phyloP scores from a whole-genome alignment of 2,797 vertebrate species.

The Spinus pinus region DNA sequence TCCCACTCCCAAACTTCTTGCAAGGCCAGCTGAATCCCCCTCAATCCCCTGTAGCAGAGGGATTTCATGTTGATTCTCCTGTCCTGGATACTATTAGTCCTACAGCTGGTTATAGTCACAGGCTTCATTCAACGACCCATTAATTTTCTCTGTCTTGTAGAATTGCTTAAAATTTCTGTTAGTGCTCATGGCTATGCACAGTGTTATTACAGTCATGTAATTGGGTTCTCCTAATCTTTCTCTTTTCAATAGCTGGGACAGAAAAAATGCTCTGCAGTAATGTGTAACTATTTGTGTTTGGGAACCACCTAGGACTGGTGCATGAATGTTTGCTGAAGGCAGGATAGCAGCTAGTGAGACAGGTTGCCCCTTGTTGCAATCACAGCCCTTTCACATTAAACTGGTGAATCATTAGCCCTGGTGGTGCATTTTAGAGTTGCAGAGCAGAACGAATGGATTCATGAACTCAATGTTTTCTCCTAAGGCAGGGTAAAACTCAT shows the following conservation, averaged over 20 bases:
- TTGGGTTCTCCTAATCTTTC: neutral
- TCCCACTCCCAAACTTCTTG: neutral
- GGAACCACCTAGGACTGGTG: neutral
- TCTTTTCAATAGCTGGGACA: neutral
- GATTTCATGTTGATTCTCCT: neutral
- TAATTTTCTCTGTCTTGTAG: neutral
- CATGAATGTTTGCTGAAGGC: neutral
- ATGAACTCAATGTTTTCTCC: neutral
- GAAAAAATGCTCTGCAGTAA: neutral
- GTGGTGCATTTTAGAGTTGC: neutral
- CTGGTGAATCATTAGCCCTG: conserved; percentile 74
- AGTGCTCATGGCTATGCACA: neutral
- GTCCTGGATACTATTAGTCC: neutral
- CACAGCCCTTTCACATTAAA: conserved; percentile 26
- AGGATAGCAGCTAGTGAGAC: neutral
- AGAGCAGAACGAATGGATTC: conserved; percentile 58
- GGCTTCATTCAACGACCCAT: neutral
- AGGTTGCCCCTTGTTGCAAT: conserved; percentile 23
- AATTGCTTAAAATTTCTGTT: neutral
- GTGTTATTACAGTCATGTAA: neutral
- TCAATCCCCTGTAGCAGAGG: neutral
- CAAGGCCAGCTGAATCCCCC: neutral
- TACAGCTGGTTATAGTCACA: neutral
- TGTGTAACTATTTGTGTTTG: conserved; percentile 16
- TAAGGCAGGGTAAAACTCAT: neutral